These are phyloP conservation scores for Pandemis heparana DNA, from an alignment of 2,888 invertebrate species.

Conservation along the genomic window DNA sequence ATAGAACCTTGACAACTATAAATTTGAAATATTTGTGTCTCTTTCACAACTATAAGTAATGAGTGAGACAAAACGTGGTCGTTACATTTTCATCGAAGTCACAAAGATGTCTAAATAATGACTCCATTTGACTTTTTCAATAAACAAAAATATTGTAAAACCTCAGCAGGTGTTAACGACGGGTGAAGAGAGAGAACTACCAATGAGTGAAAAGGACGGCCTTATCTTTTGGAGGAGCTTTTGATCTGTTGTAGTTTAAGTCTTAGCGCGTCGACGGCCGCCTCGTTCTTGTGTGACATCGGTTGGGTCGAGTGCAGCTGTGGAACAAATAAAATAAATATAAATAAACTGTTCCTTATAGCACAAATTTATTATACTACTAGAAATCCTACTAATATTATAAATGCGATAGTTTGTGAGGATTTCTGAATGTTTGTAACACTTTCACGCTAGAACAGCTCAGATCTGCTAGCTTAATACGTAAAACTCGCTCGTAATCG, in stretches of 20 bases:
- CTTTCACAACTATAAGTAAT: neutral
- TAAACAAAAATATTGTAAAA: neutral
- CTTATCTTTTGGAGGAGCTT: slow-evolving; percentile 83
- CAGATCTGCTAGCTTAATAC: no score
- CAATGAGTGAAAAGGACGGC: slow-evolving; percentile 50
- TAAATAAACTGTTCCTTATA: no score
- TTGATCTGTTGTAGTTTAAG: slow-evolving; percentile 83
- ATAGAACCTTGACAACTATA: neutral
- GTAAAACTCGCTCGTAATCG: no score
- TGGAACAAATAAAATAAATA: slow-evolving; percentile 36
- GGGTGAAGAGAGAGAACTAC: slow-evolving; percentile 62
- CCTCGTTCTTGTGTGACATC: slow-evolving; percentile 75
- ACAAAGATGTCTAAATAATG: neutral
- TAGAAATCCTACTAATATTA: no score
- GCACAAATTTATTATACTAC: no score
- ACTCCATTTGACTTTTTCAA: neutral
- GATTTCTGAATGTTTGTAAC: no score
- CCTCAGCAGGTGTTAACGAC: neutral
- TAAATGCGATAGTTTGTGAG: no score
- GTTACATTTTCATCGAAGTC: slow-evolving; percentile 7
- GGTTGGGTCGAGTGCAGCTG: slow-evolving; percentile 77
- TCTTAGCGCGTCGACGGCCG: slow-evolving; percentile 78
- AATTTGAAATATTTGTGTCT: neutral
- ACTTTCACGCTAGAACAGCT: no score
- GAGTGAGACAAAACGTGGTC: neutral